Percentiles rank a stretch among this genome's conserved stretches.
These are phyloP conservation scores for Antechinus stuartii DNA, from an alignment of 2,113 vertebrate species.

Conservation along the genomic window DNA sequence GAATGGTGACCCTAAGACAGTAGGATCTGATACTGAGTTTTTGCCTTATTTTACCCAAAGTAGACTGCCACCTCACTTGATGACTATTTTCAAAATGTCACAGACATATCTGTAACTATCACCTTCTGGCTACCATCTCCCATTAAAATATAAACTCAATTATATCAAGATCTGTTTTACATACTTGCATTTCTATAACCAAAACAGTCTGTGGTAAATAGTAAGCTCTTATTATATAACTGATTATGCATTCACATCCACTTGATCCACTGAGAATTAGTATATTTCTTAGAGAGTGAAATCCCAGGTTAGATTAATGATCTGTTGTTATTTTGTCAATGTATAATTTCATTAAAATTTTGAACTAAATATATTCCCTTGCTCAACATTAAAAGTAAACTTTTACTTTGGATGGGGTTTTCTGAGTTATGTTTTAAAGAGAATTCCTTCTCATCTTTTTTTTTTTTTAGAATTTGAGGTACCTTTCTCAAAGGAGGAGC, in stretches of 20 bases:
- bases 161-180: background rate
- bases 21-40: background rate
- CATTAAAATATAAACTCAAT: background rate
- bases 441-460: background rate
- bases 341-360: background rate
- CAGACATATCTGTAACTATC: background rate
- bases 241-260: background rate
- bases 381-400: background rate
- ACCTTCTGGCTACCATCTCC: background rate
- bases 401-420: background rate
- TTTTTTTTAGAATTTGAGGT: background rate
- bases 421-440: background rate
- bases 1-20: too few relatives aligned
- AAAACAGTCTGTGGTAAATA: background rate
- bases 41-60: background rate
- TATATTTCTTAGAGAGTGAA: background rate
- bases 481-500: background rate
- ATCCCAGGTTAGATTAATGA: background rate
- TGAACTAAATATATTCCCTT: background rate
- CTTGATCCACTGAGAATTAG: background rate
- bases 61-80: background rate
- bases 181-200: background rate
- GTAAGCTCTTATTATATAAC: background rate
- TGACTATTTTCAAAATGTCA: background rate
- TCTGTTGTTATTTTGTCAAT: background rate